Evolutionary conservation across 2,888 invertebrate genomes (phyloP), one percentile per base, ranked within the genome.

Genomic region (Calameuta pallipes): DNA sequence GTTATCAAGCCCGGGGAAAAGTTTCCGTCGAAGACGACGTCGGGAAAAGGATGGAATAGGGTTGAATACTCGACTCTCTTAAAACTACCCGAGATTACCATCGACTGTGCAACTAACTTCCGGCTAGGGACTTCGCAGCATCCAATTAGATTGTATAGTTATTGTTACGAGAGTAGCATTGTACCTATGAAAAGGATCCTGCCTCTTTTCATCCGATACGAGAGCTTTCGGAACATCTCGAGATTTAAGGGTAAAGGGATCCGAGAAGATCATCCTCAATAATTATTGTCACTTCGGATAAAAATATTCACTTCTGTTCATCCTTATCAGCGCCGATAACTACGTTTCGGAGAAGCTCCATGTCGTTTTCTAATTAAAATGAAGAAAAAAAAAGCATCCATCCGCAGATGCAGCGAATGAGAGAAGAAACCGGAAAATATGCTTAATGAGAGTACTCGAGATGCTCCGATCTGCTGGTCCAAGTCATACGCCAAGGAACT

Each of bases 31-130:
- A 73, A 36, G 31, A 73, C 35, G 76, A 73, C 31, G 70, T 41
- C 30, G n/a, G n/a, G 68, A 70, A 31, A 31, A 34, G 12, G 76
- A 70, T 35, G 70, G 69, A 23, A 37, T 34, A 37, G 73, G 30
- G 68, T 73, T 69, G 73, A 71, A 73, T 34, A 73, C 73, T 33
- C 80, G 80, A 81, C 79, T 82, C 80, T 82, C 81, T 82, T 82
- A 81, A 83, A 83, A 82, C 80, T 82, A 80, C 80, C 75, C 69
- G 79, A 81, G 80, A 84, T 84, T 83, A 82, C 78, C 78, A 78
- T 82, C 77, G 73, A 33, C 75, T 76, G 80, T 76, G 82, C 80
- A 85, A 85, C 85, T 83, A 85, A 85, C 81, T 84, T 83, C 81
- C 81, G 79, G 82, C 78, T 81, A 74, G 69, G 76, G 78, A 82